phyloP scores from a whole-genome alignment of 2,888 invertebrate species.

The Dendrolimus pini region DNA sequence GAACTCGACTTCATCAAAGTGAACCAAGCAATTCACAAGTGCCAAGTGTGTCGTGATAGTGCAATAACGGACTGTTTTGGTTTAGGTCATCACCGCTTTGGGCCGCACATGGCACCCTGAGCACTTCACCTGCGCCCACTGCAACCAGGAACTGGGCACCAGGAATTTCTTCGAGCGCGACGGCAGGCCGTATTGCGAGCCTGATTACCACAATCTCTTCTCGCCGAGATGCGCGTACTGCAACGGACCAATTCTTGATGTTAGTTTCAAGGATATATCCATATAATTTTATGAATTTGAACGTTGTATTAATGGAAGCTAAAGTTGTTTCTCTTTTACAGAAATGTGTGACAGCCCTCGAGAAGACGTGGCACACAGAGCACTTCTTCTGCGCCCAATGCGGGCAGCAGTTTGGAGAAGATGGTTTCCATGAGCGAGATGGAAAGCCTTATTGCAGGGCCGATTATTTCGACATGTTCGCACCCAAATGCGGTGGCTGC shows the following conservation, averaged over 20 bases:
- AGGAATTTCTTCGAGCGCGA: constrained; percentile 99
- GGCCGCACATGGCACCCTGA: constrained; percentile 99
- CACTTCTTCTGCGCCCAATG: constrained; percentile 99
- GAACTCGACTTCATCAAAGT: too few species aligned
- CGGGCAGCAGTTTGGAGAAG: constrained; percentile 97
- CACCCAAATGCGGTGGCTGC: constrained; percentile 98
- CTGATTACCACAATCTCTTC: constrained; percentile 98
- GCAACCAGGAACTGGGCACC: constrained; percentile 97
- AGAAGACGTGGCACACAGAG: constrained; percentile 99
- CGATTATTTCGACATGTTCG: constrained; percentile 98
- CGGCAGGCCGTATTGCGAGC: constrained; percentile 97
- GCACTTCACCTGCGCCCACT: constrained; percentile 98
- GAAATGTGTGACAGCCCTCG: constrained; percentile 99
- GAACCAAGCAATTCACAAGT: constrained; percentile 9
- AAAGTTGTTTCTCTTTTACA: constrained; percentile 61
- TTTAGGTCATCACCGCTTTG: constrained; percentile 92
- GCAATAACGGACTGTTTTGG: constrained; percentile 28
- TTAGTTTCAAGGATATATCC: constrained; percentile 70
- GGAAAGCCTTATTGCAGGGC: constrained; percentile 97
- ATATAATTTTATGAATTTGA: background rate
- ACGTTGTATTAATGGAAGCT: constrained; percentile 11
- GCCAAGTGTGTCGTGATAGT: constrained; percentile 11
- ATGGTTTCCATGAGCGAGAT: constrained; percentile 97
- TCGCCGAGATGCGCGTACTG: constrained; percentile 99
- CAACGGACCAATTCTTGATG: constrained; percentile 98